Base-by-base conservation (phyloP, 2,797 vertebrate species). In the Falco peregrinus region DNA sequence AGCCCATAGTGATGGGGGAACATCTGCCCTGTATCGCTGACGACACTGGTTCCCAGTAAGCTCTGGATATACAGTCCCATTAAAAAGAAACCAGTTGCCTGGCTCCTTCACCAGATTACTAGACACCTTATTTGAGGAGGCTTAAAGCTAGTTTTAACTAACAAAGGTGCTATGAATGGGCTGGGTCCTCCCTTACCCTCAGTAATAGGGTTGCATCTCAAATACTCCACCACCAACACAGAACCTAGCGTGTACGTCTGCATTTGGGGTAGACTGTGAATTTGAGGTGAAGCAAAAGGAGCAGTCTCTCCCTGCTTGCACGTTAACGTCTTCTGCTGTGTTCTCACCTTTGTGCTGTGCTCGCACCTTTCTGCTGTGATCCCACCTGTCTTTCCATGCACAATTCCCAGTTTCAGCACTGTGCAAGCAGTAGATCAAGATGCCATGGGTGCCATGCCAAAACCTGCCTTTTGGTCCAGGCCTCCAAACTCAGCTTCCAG, bases 1-100 rank as follows among this genome's bases (percentile, higher is more conserved):
- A n/a, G 50, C 7, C 10, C 11, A 8, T 10, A 24, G 31, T 4
- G 0, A 0, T 15, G 39, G 37, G 15, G 56, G 22, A 64, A 29
- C 10, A 9, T 31, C 54, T 84, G 20, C 47, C 51, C 73, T 41
- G 31, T n/a, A 4, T 3, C 51, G 37, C 50, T 69, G 79, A 17
- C 65, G 57, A 8, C 47, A 13, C 22, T 21, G 24, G 45, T 31
- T 80, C 41, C 59, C 84, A 50, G 50, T 9, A 29, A 82, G 28
- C 43, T 68, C 64, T 63, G 81, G 31, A 50, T 79, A 57, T 31
- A 9, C 1, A 41, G 35, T 33, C 54, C 12, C 47, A 53, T 19
- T 1, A 5, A 29, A 71, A 90, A 75, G 24, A 74, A 83, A 50
- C 2, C 9, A 8, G 28, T 6, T 59, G 48, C 61, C 74, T 75